These are phyloP conservation scores for Choristoneura rosaceana DNA, from an alignment of 2,888 invertebrate species.

Conservation along the genomic window DNA sequence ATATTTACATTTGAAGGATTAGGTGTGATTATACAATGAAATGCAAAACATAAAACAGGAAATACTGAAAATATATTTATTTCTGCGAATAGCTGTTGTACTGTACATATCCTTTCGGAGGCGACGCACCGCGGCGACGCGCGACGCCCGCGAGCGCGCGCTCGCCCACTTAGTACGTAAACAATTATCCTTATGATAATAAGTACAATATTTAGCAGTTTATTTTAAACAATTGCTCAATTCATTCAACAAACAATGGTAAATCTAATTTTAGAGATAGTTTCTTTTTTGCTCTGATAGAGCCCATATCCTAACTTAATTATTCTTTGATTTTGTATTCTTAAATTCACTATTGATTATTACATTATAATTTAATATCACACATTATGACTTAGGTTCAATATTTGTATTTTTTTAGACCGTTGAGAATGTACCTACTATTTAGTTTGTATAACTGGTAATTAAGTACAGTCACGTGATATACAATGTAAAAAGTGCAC, in stretches of 20 bases:
- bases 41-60: slow-evolving; percentile 11
- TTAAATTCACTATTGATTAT: background rate
- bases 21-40: slow-evolving; percentile 31
- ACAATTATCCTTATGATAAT: slow-evolving; percentile 71
- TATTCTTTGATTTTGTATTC: background rate
- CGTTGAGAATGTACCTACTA: background rate
- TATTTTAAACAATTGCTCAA: slow-evolving; percentile 81
- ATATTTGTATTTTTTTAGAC: slow-evolving; percentile 1
- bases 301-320: background rate
- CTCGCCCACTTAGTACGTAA: slow-evolving; percentile 49
- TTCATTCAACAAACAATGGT: slow-evolving; percentile 58
- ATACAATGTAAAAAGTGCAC: background rate
- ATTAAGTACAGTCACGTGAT: background rate
- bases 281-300: background rate
- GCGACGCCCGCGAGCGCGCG: slow-evolving; percentile 4
- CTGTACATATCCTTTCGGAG: slow-evolving; percentile 36
- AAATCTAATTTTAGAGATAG: slow-evolving; percentile 2
- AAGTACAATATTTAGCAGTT: slow-evolving; percentile 73
- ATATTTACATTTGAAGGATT: slow-evolving; percentile 40
- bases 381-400: slow-evolving; percentile 3
- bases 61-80: slow-evolving; percentile 36
- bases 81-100: slow-evolving; percentile 18
- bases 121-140: slow-evolving; percentile 10
- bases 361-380: slow-evolving; percentile 16
- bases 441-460: background rate